Percentiles rank a stretch among this genome's conserved stretches.
phyloP scores from a whole-genome alignment of 2,888 invertebrate species.

The Acronicta psi region DNA sequence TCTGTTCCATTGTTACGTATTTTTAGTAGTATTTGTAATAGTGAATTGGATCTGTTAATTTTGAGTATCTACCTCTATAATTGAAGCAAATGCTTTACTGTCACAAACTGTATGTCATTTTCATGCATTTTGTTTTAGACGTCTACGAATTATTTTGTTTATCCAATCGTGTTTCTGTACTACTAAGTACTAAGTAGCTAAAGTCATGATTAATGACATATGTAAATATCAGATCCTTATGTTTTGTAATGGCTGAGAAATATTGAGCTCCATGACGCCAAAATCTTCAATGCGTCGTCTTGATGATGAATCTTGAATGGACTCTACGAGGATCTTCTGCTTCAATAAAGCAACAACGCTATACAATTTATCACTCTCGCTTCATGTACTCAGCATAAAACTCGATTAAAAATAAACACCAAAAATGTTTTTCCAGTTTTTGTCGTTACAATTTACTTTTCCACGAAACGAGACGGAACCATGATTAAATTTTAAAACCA shows the following conservation, averaged over 20 bases:
- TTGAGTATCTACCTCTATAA: not conserved
- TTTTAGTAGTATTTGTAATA: constrained; percentile 35
- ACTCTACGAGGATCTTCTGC: not conserved
- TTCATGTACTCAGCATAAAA: not conserved
- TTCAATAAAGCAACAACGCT: not conserved
- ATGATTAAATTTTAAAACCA: constrained; percentile 26
- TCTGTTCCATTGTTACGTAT: constrained; percentile 40
- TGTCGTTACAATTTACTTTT: constrained; percentile 1
- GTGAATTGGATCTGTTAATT: constrained; percentile 17
- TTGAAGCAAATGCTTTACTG: no score
- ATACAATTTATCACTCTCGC: not conserved
- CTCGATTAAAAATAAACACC: not conserved
- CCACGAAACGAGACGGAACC: constrained; percentile 7
- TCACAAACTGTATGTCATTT: no score
- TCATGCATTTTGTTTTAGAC: no score
- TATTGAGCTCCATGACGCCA: no score
- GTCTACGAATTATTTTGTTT: no score
- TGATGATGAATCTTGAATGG: no score
- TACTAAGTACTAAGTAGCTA: no score
- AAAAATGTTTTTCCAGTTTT: not conserved
- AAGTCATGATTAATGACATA: no score
- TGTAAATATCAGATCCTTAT: no score
- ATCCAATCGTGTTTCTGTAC: no score
- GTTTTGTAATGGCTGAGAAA: no score
- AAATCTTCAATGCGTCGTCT: no score